A percentile compares a stretch with the other conserved stretches of the same genome.
phyloP scores from a whole-genome alignment of 1,140 invertebrate genomes.

The Lutraria rhynchaena region DNA sequence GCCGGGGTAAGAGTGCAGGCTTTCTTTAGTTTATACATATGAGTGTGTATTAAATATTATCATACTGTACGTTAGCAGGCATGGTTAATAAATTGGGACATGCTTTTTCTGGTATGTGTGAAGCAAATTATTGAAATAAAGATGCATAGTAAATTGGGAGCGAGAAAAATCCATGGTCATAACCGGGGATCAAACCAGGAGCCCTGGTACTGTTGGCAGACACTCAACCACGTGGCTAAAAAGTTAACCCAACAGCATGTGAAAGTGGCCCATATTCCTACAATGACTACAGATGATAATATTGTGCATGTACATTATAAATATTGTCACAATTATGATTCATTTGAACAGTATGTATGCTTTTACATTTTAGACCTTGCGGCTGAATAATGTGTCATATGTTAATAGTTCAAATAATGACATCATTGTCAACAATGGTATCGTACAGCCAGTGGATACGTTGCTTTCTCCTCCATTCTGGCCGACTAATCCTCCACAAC shows the following conservation, averaged over 20 bases:
- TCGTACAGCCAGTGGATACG: conserved; percentile 31
- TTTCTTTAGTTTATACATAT: too few relatives aligned
- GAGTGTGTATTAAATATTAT: too few relatives aligned
- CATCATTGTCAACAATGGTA: conserved; percentile 42
- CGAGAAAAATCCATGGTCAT: too few relatives aligned
- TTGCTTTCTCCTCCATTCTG: conserved; percentile 21
- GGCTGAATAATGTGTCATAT: neutral
- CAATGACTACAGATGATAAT: neutral
- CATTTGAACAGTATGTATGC: too few relatives aligned
- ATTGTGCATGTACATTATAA: neutral
- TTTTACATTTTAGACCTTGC: neutral
- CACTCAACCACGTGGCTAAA: too few relatives aligned
- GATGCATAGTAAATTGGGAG: too few relatives aligned
- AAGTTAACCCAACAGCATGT: too few relatives aligned
- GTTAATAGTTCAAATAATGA: neutral
- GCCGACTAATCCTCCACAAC: neutral
- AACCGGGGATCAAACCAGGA: conserved; percentile 2
- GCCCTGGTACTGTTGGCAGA: conserved; percentile 14
- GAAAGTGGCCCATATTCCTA: neutral
- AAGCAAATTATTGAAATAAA: neutral
- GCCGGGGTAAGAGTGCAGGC: too few relatives aligned
- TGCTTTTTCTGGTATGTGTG: too few relatives aligned
- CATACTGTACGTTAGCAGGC: too few relatives aligned
- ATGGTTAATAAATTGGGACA: too few relatives aligned
- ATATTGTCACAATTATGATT: neutral